Evolutionary conservation across 2,888 invertebrate genomes (phyloP).

Genomic region (Halictus quadricinctus): DNA sequence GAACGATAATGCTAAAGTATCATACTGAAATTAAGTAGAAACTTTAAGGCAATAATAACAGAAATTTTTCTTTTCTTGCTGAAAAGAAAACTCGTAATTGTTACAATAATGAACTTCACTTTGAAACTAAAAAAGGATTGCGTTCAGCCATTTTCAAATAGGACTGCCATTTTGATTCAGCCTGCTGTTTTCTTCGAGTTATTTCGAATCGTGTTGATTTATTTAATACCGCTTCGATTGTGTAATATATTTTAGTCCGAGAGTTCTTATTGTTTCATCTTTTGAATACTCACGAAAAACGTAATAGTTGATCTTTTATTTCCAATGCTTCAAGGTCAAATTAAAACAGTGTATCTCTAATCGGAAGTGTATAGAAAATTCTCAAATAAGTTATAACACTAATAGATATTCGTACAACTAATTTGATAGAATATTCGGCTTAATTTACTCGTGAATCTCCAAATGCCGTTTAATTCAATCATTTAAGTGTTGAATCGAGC

Average conservation of each 20-base stretch:
- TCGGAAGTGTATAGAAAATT: too few species aligned
- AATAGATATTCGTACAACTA: background rate
- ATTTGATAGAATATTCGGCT: background rate
- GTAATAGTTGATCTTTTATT: too few species aligned
- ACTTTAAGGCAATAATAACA: background rate
- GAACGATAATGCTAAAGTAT: background rate
- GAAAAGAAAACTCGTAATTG: background rate
- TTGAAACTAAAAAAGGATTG: background rate
- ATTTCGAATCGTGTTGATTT: background rate
- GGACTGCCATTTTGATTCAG: background rate
- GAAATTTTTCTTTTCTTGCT: background rate
- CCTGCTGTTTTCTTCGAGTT: background rate
- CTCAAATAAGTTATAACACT: background rate
- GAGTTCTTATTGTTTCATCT: too few species aligned
- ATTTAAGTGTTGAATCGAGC: constrained; percentile 31
- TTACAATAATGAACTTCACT: background rate
- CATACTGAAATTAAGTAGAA: background rate
- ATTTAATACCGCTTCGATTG: background rate
- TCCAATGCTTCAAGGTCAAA: too few species aligned
- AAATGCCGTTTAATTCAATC: constrained; percentile 21
- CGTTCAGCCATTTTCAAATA: too few species aligned
- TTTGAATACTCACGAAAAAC: too few species aligned
- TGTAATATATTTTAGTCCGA: too few species aligned
- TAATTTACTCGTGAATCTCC: background rate
- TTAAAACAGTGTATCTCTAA: too few species aligned